These are phyloP conservation scores for Chiridota heheva DNA, from an alignment of 35 echinoderm and acorn worm genomes.

Conservation along the genomic window DNA sequence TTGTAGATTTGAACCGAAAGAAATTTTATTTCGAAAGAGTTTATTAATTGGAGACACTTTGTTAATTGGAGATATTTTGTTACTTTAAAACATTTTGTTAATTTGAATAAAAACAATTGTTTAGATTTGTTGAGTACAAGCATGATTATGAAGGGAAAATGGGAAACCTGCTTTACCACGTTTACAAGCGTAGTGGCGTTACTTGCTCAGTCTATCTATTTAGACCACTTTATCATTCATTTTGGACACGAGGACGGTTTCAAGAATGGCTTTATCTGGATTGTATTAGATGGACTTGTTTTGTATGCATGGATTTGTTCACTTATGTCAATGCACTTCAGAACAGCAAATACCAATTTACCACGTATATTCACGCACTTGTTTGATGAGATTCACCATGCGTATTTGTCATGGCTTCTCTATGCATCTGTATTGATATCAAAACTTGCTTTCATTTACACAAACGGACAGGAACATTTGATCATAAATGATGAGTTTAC, in stretches of 20 bases:
- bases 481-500: constrained; percentile 39
- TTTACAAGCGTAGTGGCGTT: constrained; percentile 44
- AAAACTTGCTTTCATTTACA: constrained; percentile 62
- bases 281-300: constrained; percentile 59
- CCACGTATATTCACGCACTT: constrained; percentile 52
- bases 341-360: constrained; percentile 27
- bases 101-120: too few relatives aligned
- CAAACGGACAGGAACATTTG: constrained; percentile 22
- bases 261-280: constrained; percentile 68
- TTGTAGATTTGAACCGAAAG: too few relatives aligned
- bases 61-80: too few relatives aligned
- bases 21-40: too few relatives aligned
- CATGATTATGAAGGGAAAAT: too few relatives aligned
- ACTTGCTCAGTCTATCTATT: constrained; percentile 45
- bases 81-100: too few relatives aligned
- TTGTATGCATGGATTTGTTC: constrained; percentile 56
- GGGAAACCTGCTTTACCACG: too few relatives aligned
- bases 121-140: too few relatives aligned
- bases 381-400: constrained; percentile 59
- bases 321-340: constrained; percentile 43
- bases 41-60: too few relatives aligned
- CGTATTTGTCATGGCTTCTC: constrained; percentile 77
- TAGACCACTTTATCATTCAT: constrained; percentile 66
- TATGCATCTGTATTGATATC: constrained; percentile 72
- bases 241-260: constrained; percentile 57